Evolutionary conservation across 2,888 invertebrate species (phyloP), one percentile per base, ranked within the genome.

Genomic region (Coleophora flavipennella): DNA sequence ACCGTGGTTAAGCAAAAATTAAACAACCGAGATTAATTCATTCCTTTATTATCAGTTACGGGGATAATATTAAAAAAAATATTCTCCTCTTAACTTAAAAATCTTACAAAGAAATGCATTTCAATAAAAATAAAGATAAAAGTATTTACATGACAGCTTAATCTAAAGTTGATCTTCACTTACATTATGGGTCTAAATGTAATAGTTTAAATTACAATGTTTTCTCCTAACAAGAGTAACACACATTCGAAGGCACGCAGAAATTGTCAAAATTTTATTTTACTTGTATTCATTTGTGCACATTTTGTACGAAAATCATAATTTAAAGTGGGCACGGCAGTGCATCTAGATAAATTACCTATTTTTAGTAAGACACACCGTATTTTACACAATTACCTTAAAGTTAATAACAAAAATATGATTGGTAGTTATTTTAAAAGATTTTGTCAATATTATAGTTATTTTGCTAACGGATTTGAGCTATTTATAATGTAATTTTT

Each of bases 21-120:
- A 60, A 61, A 60, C 42, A 49, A 42, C 46, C 52, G 40, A 45
- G 33, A 38, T 13, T 60, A 55, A 64, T 78, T 74, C 70, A 80
- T 75, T 81, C 72, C 75, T 84, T 84, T 84, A 84, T 83, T 83
- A 76, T 79, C 81, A 79, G 70, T 77, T 79, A 77, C 53, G 71
- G 65, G 75, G 75, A 76, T 79, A 80, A 79, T 75, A 78, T 72
- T 76, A 67, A 63, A 77, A n/a, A 78, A 78, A 68, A 69, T 59
- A 79, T 76, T 73, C 71, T 78, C 79, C 79, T 64, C 73, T 65
- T 70, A 66, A 56, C 42, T 67, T 73, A 62, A 62, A 60, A 71
- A 67, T 70, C 76, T 75, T 77, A 77, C 71, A 78, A 68, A 70
- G 71, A 81, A 80, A 80, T 80, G 78, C 80, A 81, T 81, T 81